Evolutionary conservation across 2,797 vertebrate species (phyloP), one percentile per base, ranked within the genome.

Genomic region (Danio albolineatus): DNA sequence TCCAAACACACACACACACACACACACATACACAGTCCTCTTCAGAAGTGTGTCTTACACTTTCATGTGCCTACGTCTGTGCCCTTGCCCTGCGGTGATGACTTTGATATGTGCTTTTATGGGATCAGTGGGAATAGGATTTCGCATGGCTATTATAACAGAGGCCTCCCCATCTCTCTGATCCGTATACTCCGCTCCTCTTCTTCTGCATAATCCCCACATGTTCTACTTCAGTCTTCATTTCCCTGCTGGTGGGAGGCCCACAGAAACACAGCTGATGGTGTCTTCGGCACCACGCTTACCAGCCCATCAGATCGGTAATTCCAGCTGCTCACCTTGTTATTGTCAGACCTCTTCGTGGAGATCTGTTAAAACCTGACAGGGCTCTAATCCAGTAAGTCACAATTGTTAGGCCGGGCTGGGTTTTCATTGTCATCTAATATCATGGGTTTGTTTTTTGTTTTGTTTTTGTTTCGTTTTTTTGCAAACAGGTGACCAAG

Each of bases 171-270:
- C 28, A 41, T 67, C 46, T 76, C 46, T 71, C 49, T 76, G 66
- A 74, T 76, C 73, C 39, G 28, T 28, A 2, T 41, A 51, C 79
- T 76, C 56, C 57, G n/a, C 46, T 70, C 57, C 44, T 76, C 73
- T 76, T 74, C 72, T 49, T 75, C 53, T 73, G 78, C 64, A 71
- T 82, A 82, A 82, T 78, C 80, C 67, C 49, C 73, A 21, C 66
- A 74, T 74, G 60, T 57, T 77, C 80, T 76, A 53, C 61, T 60
- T 70, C 66, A 62, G 49, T 60, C 60, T 72, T 72, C 60, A 76
- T 82, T 54, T 82, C 21, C 66, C n/a, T 82, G 41, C 51, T 65
- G 6, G 60, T 75, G 60, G 70, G 78, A 66, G 61, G 72, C 61
- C 28, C 16, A 19, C 28, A 39, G 56, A 79, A 78, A 72, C 48